Base-by-base conservation (phyloP, 2,888 invertebrate genomes). In the Aproaerema taeniolella region DNA sequence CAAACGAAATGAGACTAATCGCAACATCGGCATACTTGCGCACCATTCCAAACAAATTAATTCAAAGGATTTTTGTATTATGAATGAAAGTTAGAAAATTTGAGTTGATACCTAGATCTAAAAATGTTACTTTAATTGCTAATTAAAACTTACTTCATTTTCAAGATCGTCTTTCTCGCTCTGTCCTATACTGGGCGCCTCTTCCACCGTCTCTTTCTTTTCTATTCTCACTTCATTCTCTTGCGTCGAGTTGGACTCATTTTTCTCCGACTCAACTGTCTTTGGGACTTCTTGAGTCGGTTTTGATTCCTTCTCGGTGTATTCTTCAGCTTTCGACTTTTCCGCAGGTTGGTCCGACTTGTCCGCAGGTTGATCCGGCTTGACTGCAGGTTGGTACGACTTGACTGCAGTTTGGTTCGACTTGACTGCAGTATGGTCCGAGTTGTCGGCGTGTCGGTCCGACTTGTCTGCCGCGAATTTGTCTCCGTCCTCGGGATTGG, bases 131-230 rank as follows among this genome's bases (percentile, higher is more conserved):
- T n/a, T n/a, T n/a, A n/a, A n/a, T n/a, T n/a, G n/a, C n/a, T n/a
- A n/a, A n/a, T n/a, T n/a, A n/a, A n/a, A n/a, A n/a, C n/a, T n/a
- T n/a, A n/a, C n/a, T n/a, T n/a, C n/a, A n/a, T n/a, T n/a, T n/a
- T n/a, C n/a, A n/a, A n/a, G n/a, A n/a, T n/a, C n/a, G n/a, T 40
- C 40, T 20, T 11, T 39, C 41, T 9, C 49, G 32, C 32, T 45
- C 39, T n/a, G 25, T 32, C 63, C 69, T 74, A 77, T 76, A 55
- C 75, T 76, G 1, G 75, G 74, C 33, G 75, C 72, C 41, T 74
- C 66, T 43, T 64, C 50, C 34, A 47, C 51, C n/a, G n/a, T n/a
- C 7, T 46, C 49, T 16, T 59, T 55, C 32, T 52, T 55, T 9
- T 50, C 50, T 35, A 0, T 47, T 12, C 6, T 38, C 42, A 10